Conservation (phyloP, 2,113 vertebrate species). For the Prunella fulvescens region DNA sequence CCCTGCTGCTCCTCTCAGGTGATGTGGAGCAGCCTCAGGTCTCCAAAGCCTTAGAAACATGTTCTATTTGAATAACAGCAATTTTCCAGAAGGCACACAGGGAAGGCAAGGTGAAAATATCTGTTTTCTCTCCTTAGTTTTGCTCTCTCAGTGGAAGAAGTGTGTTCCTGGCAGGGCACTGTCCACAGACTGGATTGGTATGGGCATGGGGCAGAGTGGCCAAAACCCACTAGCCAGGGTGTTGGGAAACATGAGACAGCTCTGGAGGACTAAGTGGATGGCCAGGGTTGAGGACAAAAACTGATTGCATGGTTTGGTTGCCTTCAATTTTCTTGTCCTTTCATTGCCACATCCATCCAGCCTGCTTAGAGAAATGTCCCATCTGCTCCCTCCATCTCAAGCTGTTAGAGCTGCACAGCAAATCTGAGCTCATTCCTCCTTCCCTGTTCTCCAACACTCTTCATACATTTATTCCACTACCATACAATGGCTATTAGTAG, state of each 20-base stretch:
- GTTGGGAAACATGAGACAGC: neutral
- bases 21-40: neutral
- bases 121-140: neutral
- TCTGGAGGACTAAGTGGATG: constrained; percentile 43
- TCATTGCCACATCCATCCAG: constrained; percentile 15
- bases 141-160: neutral
- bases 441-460: constrained; percentile 6
- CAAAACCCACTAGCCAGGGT: neutral
- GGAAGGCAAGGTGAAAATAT: neutral
- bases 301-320: neutral
- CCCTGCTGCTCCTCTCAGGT: neutral
- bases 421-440: constrained; percentile 30
- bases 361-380: constrained; percentile 5
- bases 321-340: constrained; percentile 38
- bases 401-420: neutral
- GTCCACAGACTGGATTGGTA: neutral
- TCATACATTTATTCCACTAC: constrained; percentile 53
- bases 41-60: neutral
- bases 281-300: neutral
- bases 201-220: neutral
- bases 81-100: neutral
- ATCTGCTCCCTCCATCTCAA: constrained; percentile 24
- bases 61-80: neutral
- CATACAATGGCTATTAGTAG: constrained; percentile 23
- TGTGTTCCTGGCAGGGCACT: neutral